Base-by-base conservation (phyloP, 2,888 invertebrate species). In the Synanthedon tipuliformis region DNA sequence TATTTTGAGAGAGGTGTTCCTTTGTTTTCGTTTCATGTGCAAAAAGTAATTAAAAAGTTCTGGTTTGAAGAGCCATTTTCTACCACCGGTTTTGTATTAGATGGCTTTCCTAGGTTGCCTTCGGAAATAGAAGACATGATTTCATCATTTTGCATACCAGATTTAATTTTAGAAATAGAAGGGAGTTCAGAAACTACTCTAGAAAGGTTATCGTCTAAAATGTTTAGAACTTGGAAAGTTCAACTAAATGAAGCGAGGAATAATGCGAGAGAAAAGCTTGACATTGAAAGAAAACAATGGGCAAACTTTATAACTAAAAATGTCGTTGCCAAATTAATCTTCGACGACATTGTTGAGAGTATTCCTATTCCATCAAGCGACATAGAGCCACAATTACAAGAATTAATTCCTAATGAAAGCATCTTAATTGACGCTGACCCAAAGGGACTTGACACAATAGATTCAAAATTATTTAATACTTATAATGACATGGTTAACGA, bases 81-180 rank as follows among this genome's bases (percentile, higher is more conserved):
- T 16, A 62, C 68, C 4, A 74, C 71, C 15, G 91, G 92, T 4
- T 81, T 91, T 65, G 78, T 92, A 48, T 66, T 92, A 45, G 90
- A 91, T 68, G 90, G 89, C 52, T 92, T 90, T 74, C 92, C 92
- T 8, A 89, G 81, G 67, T 69, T 88, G 55, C 68, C 83, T 5
- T 71, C 75, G 51, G 92, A 92, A 68, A 66, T 89, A 3, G 81
- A 89, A 57, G 78, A 85, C 45, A 89, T 91, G 83, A 55, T 80
- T 4, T 63, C 80, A 23, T 71, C 78, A 59, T 85, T 71, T 63
- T 79, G 86, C 41, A 81, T 91, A 52, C 92, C 92, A 1, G 91
- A 92, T 68, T 61, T 90, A 53, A 68, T 91, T 8, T 70, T 92
- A 49, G 84, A 89, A 66, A 64, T 91, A 56, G 75, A 81, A 57